Evolutionary conservation across 1,140 invertebrate genomes (phyloP).

Genomic region (Drosophila serrata): DNA sequence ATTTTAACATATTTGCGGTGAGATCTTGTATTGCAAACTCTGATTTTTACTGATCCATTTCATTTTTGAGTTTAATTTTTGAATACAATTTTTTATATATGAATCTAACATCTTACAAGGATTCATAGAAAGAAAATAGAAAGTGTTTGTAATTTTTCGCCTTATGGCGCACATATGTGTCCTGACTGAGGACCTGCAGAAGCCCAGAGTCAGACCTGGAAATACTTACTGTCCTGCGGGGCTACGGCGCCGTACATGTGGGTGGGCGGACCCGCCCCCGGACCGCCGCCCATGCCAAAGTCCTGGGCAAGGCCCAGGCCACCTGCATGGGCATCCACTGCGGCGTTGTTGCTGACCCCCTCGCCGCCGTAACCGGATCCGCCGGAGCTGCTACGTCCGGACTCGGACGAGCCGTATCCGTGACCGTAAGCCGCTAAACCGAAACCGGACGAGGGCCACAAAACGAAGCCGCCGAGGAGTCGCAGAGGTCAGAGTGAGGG

Average conservation of each 20-base stretch:
- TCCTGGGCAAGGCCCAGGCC: conserved; percentile 83
- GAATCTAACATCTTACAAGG: too few species aligned
- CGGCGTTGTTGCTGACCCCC: conserved; percentile 79
- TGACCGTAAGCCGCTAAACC: conserved; percentile 29
- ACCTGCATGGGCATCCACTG: conserved; percentile 84
- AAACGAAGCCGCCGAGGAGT: conserved; percentile 32
- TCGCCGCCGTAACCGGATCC: conserved; percentile 72
- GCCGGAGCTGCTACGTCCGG: conserved; percentile 65
- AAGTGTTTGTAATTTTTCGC: not conserved
- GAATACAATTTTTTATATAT: too few species aligned
- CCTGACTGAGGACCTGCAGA: not conserved
- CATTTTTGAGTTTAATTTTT: too few species aligned
- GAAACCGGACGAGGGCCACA: conserved; percentile 30
- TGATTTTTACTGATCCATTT: too few species aligned
- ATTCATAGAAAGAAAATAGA: not conserved
- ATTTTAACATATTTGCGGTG: not conserved
- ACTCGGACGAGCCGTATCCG: conserved; percentile 55
- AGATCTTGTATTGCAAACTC: too few species aligned
- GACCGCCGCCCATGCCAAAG: conserved; percentile 85
- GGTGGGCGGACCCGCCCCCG: conserved; percentile 72
- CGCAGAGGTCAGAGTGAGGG: not conserved
- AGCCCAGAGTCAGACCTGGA: conserved; percentile 1
- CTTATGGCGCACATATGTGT: not conserved
- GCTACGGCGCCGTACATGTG: conserved; percentile 84
- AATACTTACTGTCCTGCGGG: conserved; percentile 84